Percentiles rank a stretch among this genome's conserved stretches.
Conservation (phyloP, 2,113 vertebrate species). For the Pterophyllum scalare region DNA sequence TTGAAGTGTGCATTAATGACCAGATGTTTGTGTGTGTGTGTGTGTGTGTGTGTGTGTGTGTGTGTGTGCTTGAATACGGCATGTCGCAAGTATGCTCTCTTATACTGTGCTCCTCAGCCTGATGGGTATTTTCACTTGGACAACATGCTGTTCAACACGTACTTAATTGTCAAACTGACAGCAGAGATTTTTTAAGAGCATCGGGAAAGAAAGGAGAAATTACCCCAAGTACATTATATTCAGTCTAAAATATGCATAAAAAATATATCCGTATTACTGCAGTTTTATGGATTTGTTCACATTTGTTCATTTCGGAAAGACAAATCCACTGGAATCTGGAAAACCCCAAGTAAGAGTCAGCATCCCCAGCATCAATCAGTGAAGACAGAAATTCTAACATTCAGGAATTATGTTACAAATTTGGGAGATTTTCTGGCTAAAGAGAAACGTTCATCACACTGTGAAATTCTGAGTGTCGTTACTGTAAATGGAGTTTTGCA, state of each 20-base stretch:
- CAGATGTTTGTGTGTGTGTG: constrained; percentile 1
- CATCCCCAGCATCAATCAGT: constrained; percentile 11
- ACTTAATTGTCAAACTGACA: neutral
- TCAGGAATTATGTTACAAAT: neutral
- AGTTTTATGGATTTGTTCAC: neutral
- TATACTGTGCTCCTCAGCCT: neutral
- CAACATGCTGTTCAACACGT: neutral
- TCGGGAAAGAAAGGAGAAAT: neutral
- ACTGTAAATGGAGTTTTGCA: neutral
- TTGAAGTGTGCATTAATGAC: constrained; percentile 60
- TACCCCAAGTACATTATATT: no score
- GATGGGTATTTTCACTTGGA: constrained; percentile 4
- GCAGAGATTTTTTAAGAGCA: neutral
- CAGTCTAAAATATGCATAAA: no score
- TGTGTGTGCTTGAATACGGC: constrained; percentile 1
- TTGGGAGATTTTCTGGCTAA: neutral
- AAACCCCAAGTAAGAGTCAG: constrained; percentile 18
- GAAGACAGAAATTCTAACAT: constrained; percentile 19
- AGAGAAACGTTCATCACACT: neutral
- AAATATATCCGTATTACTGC: neutral
- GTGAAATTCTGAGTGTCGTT: neutral
- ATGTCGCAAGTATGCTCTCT: neutral
- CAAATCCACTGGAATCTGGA: neutral
- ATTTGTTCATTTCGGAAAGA: constrained; percentile 20
- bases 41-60: constrained; percentile 15